Conservation (phyloP, 2,888 invertebrate genomes). For the Heliothis peltigera region DNA sequence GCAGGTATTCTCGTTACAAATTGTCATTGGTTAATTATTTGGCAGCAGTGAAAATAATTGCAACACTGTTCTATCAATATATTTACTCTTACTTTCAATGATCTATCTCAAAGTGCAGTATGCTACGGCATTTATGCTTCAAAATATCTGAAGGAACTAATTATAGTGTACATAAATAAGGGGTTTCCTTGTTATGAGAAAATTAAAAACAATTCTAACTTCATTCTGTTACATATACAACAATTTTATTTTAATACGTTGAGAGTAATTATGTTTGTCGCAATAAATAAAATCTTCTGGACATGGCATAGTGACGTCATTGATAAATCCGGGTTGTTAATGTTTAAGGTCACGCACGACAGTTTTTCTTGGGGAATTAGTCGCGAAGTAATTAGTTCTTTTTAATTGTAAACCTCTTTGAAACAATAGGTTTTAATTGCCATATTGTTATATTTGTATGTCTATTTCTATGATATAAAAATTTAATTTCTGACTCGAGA, state of each 20-base stretch:
- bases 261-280: slow-evolving; percentile 31
- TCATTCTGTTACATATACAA: slow-evolving; percentile 28
- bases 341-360: slow-evolving; percentile 35
- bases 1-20: slow-evolving; percentile 25
- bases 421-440: slow-evolving; percentile 44
- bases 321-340: slow-evolving; percentile 44
- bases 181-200: slow-evolving; percentile 4
- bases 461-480: neutral
- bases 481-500: too few species aligned
- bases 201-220: slow-evolving; percentile 2
- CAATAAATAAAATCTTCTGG: slow-evolving; percentile 17
- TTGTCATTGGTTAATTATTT: slow-evolving; percentile 45
- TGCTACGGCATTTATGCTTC: too few species aligned
- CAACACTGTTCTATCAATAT: slow-evolving; percentile 10
- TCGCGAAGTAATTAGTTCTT: slow-evolving; percentile 27
- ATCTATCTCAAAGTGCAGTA: too few species aligned
- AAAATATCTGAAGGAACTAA: neutral
- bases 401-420: slow-evolving; percentile 6
- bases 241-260: slow-evolving; percentile 8
- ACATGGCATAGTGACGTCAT: slow-evolving; percentile 46
- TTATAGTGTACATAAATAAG: neutral
- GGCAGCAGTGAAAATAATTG: slow-evolving; percentile 35
- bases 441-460: neutral
- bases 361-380: slow-evolving; percentile 19
- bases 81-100: slow-evolving; percentile 1